phyloP scores from a whole-genome alignment of 2,797 vertebrate genomes.

The Holocentrus rufus region DNA sequence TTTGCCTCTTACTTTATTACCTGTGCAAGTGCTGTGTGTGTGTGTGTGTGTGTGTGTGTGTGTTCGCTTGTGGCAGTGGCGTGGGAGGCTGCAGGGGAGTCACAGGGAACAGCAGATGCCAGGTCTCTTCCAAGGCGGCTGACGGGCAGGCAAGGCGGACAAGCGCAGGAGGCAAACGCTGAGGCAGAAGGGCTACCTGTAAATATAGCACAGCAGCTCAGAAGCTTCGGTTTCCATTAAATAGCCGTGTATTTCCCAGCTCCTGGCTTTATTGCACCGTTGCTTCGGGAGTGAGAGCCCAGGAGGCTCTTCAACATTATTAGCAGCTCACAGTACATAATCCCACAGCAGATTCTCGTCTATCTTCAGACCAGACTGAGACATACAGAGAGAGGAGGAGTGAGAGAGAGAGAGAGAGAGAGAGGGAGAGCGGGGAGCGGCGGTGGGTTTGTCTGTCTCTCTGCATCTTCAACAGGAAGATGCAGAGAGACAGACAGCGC shows the following conservation, averaged over 20 bases:
- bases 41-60: conserved; percentile 50
- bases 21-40: conserved; percentile 28
- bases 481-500: conserved; percentile 50
- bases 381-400: conserved; percentile 65
- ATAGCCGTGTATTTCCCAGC: conserved; percentile 78
- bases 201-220: conserved; percentile 81
- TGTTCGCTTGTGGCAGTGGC: conserved; percentile 55
- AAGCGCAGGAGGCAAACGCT: conserved; percentile 50
- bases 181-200: conserved; percentile 71
- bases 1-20: conserved; percentile 41
- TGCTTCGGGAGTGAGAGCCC: conserved; percentile 80
- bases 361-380: conserved; percentile 75
- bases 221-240: conserved; percentile 81
- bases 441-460: conserved; percentile 28
- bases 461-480: conserved; percentile 22
- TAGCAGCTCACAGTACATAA: conserved; percentile 83
- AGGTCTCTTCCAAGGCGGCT: conserved; percentile 65
- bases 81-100: conserved; percentile 70
- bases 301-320: conserved; percentile 84
- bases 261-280: conserved; percentile 84
- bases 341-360: conserved; percentile 76
- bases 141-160: conserved; percentile 60
- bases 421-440: not conserved
- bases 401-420: conserved; percentile 11
- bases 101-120: conserved; percentile 70